phyloP scores from a whole-genome alignment of 2,797 vertebrate species.

The Catamblyrhynchus diadema region DNA sequence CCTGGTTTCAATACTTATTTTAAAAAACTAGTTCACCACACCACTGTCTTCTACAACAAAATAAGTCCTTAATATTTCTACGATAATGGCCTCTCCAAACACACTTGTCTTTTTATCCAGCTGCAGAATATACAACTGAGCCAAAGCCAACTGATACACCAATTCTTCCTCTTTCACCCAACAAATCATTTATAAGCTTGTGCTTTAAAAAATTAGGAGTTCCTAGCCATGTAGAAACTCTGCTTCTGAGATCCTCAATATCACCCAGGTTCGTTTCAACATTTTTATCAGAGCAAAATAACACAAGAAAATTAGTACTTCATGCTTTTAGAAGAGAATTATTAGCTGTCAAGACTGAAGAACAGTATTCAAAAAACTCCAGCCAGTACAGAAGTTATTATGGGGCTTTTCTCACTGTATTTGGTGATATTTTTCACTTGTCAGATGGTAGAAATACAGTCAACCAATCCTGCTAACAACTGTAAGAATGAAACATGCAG shows the following conservation, averaged over 20 bases:
- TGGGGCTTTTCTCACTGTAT: neutral
- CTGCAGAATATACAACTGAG: neutral
- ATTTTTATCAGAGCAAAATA: neutral
- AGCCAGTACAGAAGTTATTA: neutral
- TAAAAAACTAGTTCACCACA: neutral
- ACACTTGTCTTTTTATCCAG: neutral
- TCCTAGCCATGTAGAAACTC: neutral
- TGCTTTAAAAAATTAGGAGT: neutral
- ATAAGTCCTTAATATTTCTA: neutral
- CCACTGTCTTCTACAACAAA: neutral
- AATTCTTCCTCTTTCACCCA: neutral
- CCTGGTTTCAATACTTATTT: neutral
- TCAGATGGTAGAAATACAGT: neutral
- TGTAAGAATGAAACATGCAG: neutral
- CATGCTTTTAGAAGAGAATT: neutral
- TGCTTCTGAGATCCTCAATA: neutral
- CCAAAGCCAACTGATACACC: rapidly evolving
- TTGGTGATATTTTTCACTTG: neutral
- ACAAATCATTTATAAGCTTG: neutral
- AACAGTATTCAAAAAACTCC: neutral
- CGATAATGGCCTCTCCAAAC: neutral
- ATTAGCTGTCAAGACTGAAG: neutral
- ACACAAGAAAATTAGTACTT: neutral
- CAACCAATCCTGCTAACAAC: neutral
- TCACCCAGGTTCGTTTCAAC: neutral